Percentiles rank a stretch among this genome's conserved stretches.
Conservation (phyloP, 1,140 invertebrate species). For the Drosophila nikananu region DNA sequence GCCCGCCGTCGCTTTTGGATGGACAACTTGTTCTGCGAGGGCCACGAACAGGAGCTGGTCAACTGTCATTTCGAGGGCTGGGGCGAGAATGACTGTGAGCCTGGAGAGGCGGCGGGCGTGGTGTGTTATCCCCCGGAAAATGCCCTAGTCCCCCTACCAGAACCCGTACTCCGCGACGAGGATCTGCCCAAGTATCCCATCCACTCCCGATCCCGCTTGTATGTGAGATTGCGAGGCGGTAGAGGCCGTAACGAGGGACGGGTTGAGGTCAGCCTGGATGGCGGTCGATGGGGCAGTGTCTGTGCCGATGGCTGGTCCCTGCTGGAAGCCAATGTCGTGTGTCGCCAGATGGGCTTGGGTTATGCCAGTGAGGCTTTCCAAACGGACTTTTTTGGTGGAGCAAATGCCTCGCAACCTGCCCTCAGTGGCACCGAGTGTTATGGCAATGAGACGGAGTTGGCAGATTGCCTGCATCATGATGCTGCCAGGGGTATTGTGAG, state of each 20-base stretch:
- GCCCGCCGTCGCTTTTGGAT: constrained; percentile 93
- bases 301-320: constrained; percentile 96
- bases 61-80: constrained; percentile 93
- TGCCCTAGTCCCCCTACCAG: constrained; percentile 20
- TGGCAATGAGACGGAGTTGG: constrained; percentile 90
- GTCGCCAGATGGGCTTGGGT: constrained; percentile 90
- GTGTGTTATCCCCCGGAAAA: constrained; percentile 87
- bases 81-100: constrained; percentile 92
- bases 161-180: constrained; percentile 37
- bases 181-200: constrained; percentile 66
- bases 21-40: constrained; percentile 95
- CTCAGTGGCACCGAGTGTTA: constrained; percentile 91
- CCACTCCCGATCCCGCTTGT: constrained; percentile 55
- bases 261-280: constrained; percentile 90
- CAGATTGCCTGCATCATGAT: constrained; percentile 90
- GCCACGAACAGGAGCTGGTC: constrained; percentile 90
- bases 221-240: constrained; percentile 88
- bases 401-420: constrained; percentile 86
- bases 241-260: constrained; percentile 89
- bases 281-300: constrained; percentile 91
- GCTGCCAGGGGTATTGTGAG: constrained; percentile 81
- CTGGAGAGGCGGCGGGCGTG: constrained; percentile 93
- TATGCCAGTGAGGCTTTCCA: constrained; percentile 92
- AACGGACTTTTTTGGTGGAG: constrained; percentile 90
- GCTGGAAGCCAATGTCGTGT: constrained; percentile 93